Evolutionary conservation across 2,888 invertebrate genomes (phyloP), one percentile per base, ranked within the genome.

Genomic region (Nomada flava): DNA sequence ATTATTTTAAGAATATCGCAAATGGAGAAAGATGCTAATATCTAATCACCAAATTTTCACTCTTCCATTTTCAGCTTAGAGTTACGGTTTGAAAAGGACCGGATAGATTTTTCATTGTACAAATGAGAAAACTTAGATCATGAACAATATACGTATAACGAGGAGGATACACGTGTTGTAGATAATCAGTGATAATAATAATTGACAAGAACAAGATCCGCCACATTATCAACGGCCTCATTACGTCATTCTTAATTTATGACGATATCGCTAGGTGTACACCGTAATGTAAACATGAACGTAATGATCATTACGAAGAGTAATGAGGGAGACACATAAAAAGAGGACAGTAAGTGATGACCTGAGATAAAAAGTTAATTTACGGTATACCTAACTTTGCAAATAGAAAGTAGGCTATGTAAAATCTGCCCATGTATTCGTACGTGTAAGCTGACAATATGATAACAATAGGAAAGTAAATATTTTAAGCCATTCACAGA

Each of bases 221-320:
- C 29, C 20, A 69, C 47, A 50, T 70, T 64, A 59, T 9, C 76
- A n/a, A 57, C 44, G 44, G 52, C 53, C 76, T 20, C 13, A 23
- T 72, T 77, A 50, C 59, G 72, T 77, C 53, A 47, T 60, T 42
- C 59, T 65, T 59, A 23, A 72, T 77, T 57, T 50, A 53, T 36
- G 57, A 71, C 44, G 9, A 26, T 44, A 42, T 60, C 47, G 57
- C 47, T 7, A 5, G 36, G 36, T 36, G 36, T 36, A 36, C 52
- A 11, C 29, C 20, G 29, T 36, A 36, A 36, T 36, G 36, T 5
- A 36, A 36, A 50, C 64, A 59, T 76, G 18, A 26, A 29, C 64
- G 42, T 60, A 52, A 65, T 52, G 65, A 44, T 50, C 72, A 2
- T 63, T 60, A 60, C 9, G 52, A 26, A 44, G 52, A 72, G 15